These are phyloP conservation scores for Polyergus mexicanus DNA, from an alignment of 1,140 invertebrate genomes.

Conservation along the genomic window DNA sequence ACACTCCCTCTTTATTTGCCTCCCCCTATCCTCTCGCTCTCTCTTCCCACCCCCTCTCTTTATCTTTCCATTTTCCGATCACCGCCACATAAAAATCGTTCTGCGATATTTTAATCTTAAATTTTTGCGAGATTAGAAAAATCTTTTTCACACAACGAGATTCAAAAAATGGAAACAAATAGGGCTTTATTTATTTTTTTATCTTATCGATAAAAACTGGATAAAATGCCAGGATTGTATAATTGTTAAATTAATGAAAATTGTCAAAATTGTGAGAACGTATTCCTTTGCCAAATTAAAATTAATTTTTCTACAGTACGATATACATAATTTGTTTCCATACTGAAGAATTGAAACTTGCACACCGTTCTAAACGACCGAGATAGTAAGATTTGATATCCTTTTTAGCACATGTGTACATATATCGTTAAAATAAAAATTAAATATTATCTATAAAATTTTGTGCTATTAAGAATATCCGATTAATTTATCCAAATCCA, in stretches of 20 bases:
- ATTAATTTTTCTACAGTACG: background rate
- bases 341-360: background rate
- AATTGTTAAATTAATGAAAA: background rate
- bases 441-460: background rate
- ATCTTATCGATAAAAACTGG: too few relatives aligned
- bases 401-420: background rate
- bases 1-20: too few relatives aligned
- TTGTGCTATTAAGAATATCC: background rate
- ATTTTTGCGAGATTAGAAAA: background rate
- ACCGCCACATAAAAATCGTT: background rate
- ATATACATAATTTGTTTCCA: background rate
- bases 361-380: background rate
- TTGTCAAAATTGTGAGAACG: background rate
- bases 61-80: background rate
- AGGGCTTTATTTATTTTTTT: background rate
- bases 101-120: background rate
- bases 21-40: too few relatives aligned
- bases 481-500: constrained; percentile 10
- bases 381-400: background rate
- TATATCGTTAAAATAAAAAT: background rate
- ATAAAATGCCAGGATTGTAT: too few relatives aligned
- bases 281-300: background rate
- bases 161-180: background rate
- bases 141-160: background rate
- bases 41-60: too few relatives aligned